Conservation (phyloP, 2,797 vertebrate genomes). For the Garrulus glandarius region DNA sequence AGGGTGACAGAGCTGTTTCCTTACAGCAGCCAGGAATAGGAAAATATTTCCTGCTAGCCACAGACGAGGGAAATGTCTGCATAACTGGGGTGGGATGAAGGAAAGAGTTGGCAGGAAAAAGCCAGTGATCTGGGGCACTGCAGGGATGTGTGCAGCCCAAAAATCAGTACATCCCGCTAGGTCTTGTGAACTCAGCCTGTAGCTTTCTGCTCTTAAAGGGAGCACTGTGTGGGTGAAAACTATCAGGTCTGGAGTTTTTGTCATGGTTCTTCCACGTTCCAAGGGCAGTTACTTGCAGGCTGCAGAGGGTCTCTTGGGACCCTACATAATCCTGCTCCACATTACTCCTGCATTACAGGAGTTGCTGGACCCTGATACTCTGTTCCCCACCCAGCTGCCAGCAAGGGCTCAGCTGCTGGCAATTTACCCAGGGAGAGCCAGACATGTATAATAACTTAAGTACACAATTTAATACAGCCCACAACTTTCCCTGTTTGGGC, state of each 20-base stretch:
- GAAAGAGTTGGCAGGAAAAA: conserved; percentile 39
- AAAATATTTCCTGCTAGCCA: conserved; percentile 56
- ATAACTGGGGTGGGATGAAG: conserved; percentile 3
- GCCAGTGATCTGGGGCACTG: background rate
- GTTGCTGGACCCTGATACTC: background rate
- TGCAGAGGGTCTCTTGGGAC: background rate
- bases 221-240: background rate
- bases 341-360: background rate
- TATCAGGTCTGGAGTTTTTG: background rate
- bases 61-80: conserved; percentile 32
- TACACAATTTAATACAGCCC: background rate
- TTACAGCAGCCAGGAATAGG: conserved; percentile 24
- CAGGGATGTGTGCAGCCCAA: background rate
- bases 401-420: background rate
- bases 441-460: background rate
- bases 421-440: background rate
- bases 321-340: background rate
- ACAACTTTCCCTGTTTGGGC: background rate
- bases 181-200: background rate
- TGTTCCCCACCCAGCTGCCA: conserved; percentile 1
- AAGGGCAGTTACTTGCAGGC: background rate
- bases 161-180: background rate
- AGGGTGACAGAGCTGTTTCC: background rate
- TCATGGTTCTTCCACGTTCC: conserved; percentile 5
- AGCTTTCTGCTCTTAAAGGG: background rate